Evolutionary conservation across 2,113 vertebrate genomes (phyloP).

Genomic region (Semnornis frantzii): DNA sequence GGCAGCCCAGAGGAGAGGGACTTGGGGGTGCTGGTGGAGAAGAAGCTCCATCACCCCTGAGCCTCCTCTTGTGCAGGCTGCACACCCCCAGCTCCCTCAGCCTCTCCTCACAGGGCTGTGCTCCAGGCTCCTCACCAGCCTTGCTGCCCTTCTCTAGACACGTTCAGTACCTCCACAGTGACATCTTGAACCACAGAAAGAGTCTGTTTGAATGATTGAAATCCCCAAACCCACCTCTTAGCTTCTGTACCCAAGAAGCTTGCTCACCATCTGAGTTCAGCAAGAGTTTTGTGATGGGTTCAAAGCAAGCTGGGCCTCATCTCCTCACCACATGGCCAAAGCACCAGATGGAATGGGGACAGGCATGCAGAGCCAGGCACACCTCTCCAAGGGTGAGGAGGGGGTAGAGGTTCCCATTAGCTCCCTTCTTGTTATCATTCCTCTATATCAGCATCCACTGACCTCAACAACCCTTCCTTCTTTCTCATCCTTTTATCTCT

Average conservation of each 20-base stretch:
- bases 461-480: neutral
- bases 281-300: neutral
- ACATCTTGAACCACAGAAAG: neutral
- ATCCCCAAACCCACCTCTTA: neutral
- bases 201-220: neutral
- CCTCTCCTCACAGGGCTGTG: no score
- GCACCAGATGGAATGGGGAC: neutral
- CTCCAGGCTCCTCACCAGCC: no score
- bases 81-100: no score
- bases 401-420: neutral
- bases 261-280: neutral
- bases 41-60: no score
- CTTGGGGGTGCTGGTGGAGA: no score
- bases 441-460: neutral
- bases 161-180: neutral
- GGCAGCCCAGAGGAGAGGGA: no score
- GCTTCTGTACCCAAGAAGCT: neutral
- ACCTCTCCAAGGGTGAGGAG: neutral
- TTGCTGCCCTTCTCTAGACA: no score
- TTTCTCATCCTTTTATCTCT: conserved; percentile 12
- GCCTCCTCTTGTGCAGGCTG: no score
- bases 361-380: neutral
- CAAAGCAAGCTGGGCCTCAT: neutral
- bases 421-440: neutral
- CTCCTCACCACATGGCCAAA: neutral